These are phyloP conservation scores for Blastomussa wellsi DNA, from an alignment of 92 coral and sea anemone genomes.

Conservation along the genomic window DNA sequence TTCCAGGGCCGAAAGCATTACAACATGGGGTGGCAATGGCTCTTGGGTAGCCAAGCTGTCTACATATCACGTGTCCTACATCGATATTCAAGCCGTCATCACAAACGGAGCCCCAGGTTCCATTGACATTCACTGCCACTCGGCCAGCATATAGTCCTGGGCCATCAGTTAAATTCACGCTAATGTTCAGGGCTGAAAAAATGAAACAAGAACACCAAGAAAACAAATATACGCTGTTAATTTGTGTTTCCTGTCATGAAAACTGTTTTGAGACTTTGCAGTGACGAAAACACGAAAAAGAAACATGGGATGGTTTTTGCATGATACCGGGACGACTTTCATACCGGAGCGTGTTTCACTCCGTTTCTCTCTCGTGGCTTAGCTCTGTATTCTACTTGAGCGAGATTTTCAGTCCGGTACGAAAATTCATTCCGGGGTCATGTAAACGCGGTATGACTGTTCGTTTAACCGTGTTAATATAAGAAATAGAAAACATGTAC, in stretches of 20 bases:
- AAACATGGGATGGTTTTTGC: no score
- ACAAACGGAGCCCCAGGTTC: slow-evolving; percentile 68
- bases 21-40: slow-evolving; percentile 70
- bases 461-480: no score
- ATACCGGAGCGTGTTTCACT: no score
- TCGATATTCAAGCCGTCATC: slow-evolving; percentile 41
- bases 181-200: slow-evolving; percentile 13
- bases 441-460: no score
- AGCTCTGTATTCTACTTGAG: no score
- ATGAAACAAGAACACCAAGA: not conserved
- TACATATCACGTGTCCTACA: slow-evolving; percentile 63
- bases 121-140: slow-evolving; percentile 53
- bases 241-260: not conserved
- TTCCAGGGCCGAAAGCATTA: slow-evolving; percentile 26
- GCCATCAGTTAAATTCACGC: slow-evolving; percentile 10
- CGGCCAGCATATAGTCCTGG: slow-evolving; percentile 52
- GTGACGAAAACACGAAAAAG: not conserved
- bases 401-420: no score
- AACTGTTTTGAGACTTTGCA: not conserved
- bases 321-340: no score
- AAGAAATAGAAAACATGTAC: no score
- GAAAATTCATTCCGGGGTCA: no score
- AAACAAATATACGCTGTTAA: not conserved
- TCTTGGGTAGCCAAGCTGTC: slow-evolving; percentile 57
- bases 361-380: no score